Evolutionary conservation across 2,888 invertebrate species (phyloP).

Genomic region (Catocala nupta): DNA sequence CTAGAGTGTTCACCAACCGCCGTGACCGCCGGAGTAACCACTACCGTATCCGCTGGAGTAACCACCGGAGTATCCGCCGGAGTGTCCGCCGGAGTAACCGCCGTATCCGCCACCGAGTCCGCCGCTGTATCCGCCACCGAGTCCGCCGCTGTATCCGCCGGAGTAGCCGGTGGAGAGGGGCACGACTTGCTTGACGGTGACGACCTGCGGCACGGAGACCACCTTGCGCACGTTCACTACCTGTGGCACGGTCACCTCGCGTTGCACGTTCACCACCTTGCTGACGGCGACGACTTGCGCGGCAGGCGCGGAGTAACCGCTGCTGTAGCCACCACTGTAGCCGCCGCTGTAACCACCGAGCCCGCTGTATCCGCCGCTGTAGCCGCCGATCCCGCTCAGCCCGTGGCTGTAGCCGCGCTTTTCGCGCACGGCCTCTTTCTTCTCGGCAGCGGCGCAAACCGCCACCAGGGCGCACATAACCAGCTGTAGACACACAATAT

Average conservation of each 20-base stretch:
- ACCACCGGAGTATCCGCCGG: constrained; percentile 26
- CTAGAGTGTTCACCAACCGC: constrained; percentile 31
- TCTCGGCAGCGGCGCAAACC: constrained; percentile 23
- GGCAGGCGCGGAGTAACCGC: constrained; percentile 47
- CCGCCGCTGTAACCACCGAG: constrained; percentile 11
- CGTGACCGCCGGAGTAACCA: constrained; percentile 25
- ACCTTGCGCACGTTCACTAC: constrained; percentile 62
- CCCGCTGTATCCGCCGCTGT: constrained; percentile 14
- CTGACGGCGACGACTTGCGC: constrained; percentile 59
- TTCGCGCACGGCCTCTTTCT: constrained; percentile 26
- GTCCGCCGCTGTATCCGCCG: constrained; percentile 27
- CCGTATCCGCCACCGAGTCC: constrained; percentile 14
- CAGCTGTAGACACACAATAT: constrained; percentile 5
- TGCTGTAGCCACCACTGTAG: constrained; percentile 15
- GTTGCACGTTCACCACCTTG: constrained; percentile 62
- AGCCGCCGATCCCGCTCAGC: background rate
- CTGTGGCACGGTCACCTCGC: constrained; percentile 60
- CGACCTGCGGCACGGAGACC: constrained; percentile 67
- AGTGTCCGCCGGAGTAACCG: constrained; percentile 25
- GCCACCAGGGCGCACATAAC: constrained; percentile 19
- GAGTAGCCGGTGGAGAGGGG: constrained; percentile 45
- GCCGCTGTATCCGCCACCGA: constrained; percentile 28
- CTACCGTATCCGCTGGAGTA: constrained; percentile 29
- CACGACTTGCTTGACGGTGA: constrained; percentile 64
- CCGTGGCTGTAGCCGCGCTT: constrained; percentile 34